Evolutionary conservation across 2,113 vertebrate genomes (phyloP), one percentile per base, ranked within the genome.

Genomic region (Geococcyx californianus): DNA sequence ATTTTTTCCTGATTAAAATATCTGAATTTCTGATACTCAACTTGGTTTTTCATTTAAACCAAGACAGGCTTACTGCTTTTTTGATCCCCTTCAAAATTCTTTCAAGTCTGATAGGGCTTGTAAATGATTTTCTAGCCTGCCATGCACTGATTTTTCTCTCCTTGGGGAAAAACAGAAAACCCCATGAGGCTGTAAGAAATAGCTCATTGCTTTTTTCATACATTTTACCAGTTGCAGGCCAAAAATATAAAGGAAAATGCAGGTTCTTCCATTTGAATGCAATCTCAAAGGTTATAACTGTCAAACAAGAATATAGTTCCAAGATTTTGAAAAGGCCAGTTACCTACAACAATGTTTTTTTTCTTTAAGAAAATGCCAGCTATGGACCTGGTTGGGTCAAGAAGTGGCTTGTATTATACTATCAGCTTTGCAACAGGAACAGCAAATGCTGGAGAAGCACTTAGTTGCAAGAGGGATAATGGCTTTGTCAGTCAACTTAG

Each of bases 261-360:
- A 68, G 16, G 52, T 77, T 90, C 29, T 87, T 90, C n/a, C 13
- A 54, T 90, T 89, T 86, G 73, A 92, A 94, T 72, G 54, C 33
- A 55, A 78, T 85, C 38, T 68, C 45, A 90, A 56, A 94, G 90
- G 93, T 95, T 97, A 51, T 75, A 88, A 80, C 79, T 97, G 88
- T 96, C 95, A 93, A 94, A 89, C 42, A 59, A 72, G 45, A 62
- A 89, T 92, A 64, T 24, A 92, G 58, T 79, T 88, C 51, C 60
- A 84, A 70, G 62, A 66, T 74, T 87, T 94, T 90, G 79, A 96
- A 95, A 97, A 95, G 83, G 82, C 85, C 67, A 87, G 47, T n/a
- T 90, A 69, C n/a, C 45, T 87, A 44, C 85, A 94, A 80, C 26
- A 63, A 52, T 42, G 34, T 52, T 70, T 90, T 70, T 90, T 84